Base-by-base conservation (phyloP, 2,888 invertebrate genomes). In the Drosophila paramelanica region DNA sequence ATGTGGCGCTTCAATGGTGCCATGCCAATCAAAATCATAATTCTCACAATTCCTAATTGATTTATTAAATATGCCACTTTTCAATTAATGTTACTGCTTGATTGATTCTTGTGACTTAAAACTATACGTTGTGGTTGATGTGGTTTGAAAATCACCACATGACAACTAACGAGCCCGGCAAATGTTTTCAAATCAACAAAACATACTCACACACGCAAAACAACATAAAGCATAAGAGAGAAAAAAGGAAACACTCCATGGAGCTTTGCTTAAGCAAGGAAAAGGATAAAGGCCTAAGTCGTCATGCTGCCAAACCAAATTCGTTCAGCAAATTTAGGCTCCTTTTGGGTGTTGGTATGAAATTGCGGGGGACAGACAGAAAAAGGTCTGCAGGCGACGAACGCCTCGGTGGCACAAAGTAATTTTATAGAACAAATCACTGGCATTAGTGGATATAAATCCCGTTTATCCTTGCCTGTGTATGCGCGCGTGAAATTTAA, bases 351-450 rank as follows among this genome's bases (percentile, higher is more conserved):
- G 25, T 39, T 62, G 46, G 25, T 60, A 10, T 42, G 17, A 14
- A 5, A 51, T 39, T 20, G 7, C 17, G 20, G 36, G 46, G n/a
- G 50, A 47, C 50, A 51, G 45, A 36, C 57, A 58, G 43, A 55
- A 57, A 38, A 45, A 49, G 75, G 72, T 69, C 77, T 51, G 70
- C 73, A 23, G 36, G 60, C 70, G 80, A 79, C 81, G 82, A 81
- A 79, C 81, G 82, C 75, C 75, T 83, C 67, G 72, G 55, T 56
- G 79, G 85, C 85, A 87, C 87, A 84, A 87, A 87, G 88, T 84
- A 82, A 88, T 85, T 87, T 88, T 85, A 87, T 84, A 86, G 79
- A 86, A 86, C 84, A 88, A 88, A 88, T 88, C 88, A 88, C 88
- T 64, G 84, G 84, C 86, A 84, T 88, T 88, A 88, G 86, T 81